Evolutionary conservation across 2,888 invertebrate genomes (phyloP), one percentile per base, ranked within the genome.

Genomic region (Drosophila siamana): DNA sequence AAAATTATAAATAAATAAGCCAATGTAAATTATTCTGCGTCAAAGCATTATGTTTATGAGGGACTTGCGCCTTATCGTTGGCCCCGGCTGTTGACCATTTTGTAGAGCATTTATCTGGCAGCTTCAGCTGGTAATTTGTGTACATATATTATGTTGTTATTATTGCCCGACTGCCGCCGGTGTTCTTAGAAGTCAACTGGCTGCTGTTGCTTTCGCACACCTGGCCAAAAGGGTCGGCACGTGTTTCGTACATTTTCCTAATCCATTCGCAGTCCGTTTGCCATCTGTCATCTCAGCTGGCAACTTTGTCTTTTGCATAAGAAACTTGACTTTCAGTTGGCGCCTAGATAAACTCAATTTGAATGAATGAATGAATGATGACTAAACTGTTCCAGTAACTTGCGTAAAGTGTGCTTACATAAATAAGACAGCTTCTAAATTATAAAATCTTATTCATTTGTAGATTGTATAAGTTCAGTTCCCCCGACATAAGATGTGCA

Each of bases 1-100:
- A 74, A 73, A 65, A 71, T 71, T 80, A 81, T 84, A 74, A 71
- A 80, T 74, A 80, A 62, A 69, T 67, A 78, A 70, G 40, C 55
- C 28, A 77, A 69, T 74, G 71, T 67, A 72, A 65, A 78, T 78
- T 65, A 65, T 69, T 62, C 47, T 51, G 52, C 62, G 68, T 60
- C 71, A 68, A 60, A 54, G 59, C 59, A 41, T 68, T 47, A 63
- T 71, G 61, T 64, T 64, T 64, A 65, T 69, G 59, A 56, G 33
- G n/a, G 24, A 59, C 41, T 62, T 41, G n/a, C 22, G 59, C 30
- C 56, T 63, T 71, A 75, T 65, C 71, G 54, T 52, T 54, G 57
- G 61, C 28, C 59, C 57, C 62, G 59, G 16, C 55, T 63, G 66
- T 62, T 78, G 55, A 19, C 57, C 78, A 74, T 67, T 80, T 52